A percentile compares a stretch with the other conserved stretches of the same genome.
These are phyloP conservation scores for Aegypius monachus DNA, from an alignment of 2,113 vertebrate genomes.

Conservation along the genomic window DNA sequence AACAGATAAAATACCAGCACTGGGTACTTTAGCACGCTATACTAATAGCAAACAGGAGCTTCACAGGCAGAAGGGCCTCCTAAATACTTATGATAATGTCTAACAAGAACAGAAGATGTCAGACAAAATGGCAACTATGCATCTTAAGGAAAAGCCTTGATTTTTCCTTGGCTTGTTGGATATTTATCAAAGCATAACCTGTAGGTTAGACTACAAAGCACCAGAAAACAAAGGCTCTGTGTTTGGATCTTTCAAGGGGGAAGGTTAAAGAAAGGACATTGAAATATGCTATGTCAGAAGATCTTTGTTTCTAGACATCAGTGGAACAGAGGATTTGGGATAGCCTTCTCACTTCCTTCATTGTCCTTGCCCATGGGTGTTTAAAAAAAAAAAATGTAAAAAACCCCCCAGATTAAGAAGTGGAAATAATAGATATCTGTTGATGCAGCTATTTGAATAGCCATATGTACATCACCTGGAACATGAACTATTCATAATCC, in stretches of 20 bases:
- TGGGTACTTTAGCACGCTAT: background rate
- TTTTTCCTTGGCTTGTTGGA: slow-evolving; percentile 32
- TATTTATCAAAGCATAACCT: slow-evolving; percentile 64
- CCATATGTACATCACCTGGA: slow-evolving; percentile 29
- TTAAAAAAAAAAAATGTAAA: background rate
- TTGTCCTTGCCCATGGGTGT: background rate
- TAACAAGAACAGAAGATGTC: slow-evolving; percentile 24
- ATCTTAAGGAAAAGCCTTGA: slow-evolving; percentile 31
- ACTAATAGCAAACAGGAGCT: background rate
- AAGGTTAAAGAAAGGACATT: slow-evolving; percentile 56
- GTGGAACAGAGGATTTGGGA: slow-evolving; percentile 31
- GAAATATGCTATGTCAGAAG: slow-evolving; percentile 35
- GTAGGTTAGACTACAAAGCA: slow-evolving; percentile 52
- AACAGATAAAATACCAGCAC: background rate
- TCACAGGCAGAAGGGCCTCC: background rate
- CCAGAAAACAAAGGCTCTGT: slow-evolving; percentile 42
- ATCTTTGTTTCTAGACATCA: slow-evolving; percentile 39
- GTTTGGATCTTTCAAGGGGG: slow-evolving; percentile 15
- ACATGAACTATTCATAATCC: background rate
- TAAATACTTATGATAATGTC: slow-evolving; percentile 24
- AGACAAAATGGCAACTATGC: background rate
- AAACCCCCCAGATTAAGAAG: background rate
- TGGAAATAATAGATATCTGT: background rate
- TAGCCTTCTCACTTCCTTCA: background rate
- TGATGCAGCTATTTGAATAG: background rate